Conservation (phyloP, 2,113 vertebrate genomes). For the Chascanopsetta lugubris region DNA sequence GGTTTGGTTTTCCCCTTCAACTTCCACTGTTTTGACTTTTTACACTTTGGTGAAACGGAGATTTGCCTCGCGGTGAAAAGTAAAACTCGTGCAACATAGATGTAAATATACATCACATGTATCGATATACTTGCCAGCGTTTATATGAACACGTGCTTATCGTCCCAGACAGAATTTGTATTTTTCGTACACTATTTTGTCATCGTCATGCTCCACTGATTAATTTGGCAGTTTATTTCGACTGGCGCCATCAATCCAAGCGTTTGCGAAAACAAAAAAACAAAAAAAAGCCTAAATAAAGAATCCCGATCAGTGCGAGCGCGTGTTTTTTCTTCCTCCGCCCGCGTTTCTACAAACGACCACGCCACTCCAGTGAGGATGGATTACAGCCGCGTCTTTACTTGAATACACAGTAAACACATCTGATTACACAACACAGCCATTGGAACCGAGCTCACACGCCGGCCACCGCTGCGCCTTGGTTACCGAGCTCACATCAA, state of each 20-base stretch:
- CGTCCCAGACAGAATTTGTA: constrained; percentile 17
- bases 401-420: constrained; percentile 77
- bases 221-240: constrained; percentile 26
- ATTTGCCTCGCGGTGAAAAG: constrained; percentile 44
- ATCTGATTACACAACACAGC: constrained; percentile 80
- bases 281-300: constrained; percentile 59
- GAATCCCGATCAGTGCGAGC: constrained; percentile 49
- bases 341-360: constrained; percentile 36
- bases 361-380: constrained; percentile 62
- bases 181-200: neutral
- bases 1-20: constrained; percentile 50
- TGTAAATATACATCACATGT: constrained; percentile 24
- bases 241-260: constrained; percentile 39
- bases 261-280: no score
- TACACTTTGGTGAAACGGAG: constrained; percentile 41
- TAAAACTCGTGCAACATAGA: constrained; percentile 29
- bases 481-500: constrained; percentile 81
- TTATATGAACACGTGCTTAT: constrained; percentile 22
- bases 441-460: constrained; percentile 75
- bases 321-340: constrained; percentile 18
- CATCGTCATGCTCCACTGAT: constrained; percentile 17
- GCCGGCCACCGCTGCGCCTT: constrained; percentile 72
- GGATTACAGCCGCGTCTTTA: constrained; percentile 71
- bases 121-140: no score
- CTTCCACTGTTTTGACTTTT: constrained; percentile 26